These are phyloP conservation scores for Troides aeacus DNA, from an alignment of 2,888 invertebrate species.

Conservation along the genomic window DNA sequence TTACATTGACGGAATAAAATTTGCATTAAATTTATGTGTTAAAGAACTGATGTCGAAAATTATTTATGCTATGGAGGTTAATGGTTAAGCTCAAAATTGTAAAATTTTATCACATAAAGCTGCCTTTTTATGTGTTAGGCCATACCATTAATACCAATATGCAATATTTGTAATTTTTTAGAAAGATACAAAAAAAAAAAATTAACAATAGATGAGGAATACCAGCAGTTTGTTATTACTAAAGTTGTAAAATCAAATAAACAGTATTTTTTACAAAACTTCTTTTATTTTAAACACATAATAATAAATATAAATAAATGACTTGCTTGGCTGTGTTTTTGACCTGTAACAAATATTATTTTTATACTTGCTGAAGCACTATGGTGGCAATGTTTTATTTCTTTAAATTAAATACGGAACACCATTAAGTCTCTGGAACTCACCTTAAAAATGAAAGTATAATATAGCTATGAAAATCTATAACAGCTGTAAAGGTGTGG, in stretches of 20 bases:
- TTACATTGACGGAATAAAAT: constrained; percentile 1
- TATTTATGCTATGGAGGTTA: not conserved
- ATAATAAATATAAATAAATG: not conserved
- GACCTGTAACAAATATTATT: no score
- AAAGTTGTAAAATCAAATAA: constrained; percentile 23
- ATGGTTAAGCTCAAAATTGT: not conserved
- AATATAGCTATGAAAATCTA: no score
- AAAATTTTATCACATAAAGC: not conserved
- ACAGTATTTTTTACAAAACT: constrained; percentile 28
- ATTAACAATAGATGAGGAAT: constrained; percentile 10
- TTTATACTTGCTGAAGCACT: no score
- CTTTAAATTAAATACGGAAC: no score
- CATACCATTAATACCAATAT: not conserved
- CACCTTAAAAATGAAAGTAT: no score
- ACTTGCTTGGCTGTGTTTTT: no score
- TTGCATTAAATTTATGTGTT: not conserved
- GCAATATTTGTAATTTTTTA: constrained; percentile 1
- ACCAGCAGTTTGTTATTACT: constrained; percentile 19
- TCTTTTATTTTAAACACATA: constrained; percentile 14
- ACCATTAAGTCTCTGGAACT: no score
- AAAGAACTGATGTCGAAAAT: not conserved
- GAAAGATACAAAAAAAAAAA: constrained; percentile 12
- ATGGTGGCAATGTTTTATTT: no score
- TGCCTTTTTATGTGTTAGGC: not conserved
- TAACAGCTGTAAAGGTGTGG: no score